These are phyloP conservation scores for Poecile atricapillus DNA, from an alignment of 2,113 vertebrate species.

Conservation along the genomic window DNA sequence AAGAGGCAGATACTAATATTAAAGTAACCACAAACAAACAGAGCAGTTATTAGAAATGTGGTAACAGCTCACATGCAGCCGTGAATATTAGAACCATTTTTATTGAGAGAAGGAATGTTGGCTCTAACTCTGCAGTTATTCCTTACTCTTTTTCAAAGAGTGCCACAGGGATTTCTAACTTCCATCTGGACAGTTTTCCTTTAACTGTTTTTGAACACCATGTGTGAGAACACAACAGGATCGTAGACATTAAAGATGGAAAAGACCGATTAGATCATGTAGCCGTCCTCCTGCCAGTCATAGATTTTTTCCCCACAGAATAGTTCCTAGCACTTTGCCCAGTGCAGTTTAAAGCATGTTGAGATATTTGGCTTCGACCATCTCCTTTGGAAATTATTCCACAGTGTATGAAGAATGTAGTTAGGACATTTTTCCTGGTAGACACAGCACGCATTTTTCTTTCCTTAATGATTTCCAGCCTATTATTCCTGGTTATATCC, in stretches of 20 bases:
- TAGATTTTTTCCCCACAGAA: slow-evolving; percentile 39
- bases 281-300: slow-evolving; percentile 23
- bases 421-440: slow-evolving; percentile 55
- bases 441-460: slow-evolving; percentile 43
- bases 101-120: slow-evolving; percentile 53
- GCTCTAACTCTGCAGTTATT: slow-evolving; percentile 19
- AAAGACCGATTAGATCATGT: slow-evolving; percentile 54
- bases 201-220: slow-evolving; percentile 57
- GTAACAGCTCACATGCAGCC: slow-evolving; percentile 13
- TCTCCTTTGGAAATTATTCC: slow-evolving; percentile 46
- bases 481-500: slow-evolving; percentile 31
- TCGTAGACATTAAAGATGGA: slow-evolving; percentile 20
- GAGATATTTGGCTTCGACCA: slow-evolving; percentile 27
- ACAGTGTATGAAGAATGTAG: background rate
- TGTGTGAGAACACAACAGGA: slow-evolving; percentile 51
- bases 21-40: slow-evolving; percentile 22
- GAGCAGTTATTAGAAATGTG: slow-evolving; percentile 17
- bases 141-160: slow-evolving; percentile 32
- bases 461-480: slow-evolving; percentile 51
- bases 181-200: slow-evolving; percentile 58
- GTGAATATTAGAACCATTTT: slow-evolving; percentile 35
- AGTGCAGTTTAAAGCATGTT: slow-evolving; percentile 12
- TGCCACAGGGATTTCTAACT: slow-evolving; percentile 52
- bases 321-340: slow-evolving; percentile 36
- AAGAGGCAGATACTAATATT: background rate